A percentile compares a stretch with the other conserved stretches of the same genome.
Conservation (phyloP, 2,888 invertebrate genomes). For the Busseola fusca region DNA sequence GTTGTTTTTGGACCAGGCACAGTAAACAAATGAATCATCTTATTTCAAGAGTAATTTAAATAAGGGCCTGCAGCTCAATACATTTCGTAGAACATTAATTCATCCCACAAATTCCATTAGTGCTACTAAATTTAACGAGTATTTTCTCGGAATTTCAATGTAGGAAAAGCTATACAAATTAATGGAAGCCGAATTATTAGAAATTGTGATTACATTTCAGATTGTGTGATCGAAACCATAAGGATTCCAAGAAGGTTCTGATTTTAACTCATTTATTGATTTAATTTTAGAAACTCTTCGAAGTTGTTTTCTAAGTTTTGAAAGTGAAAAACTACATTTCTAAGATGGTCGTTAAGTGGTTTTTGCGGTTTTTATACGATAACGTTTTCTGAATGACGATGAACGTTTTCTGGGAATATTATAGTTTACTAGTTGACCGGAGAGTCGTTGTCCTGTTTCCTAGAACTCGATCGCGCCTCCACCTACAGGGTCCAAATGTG, state of each 20-base stretch:
- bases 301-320: neutral
- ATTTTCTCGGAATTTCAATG: slow-evolving; percentile 16
- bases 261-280: slow-evolving; percentile 1
- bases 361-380: neutral
- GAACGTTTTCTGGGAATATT: neutral
- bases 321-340: neutral
- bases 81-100: neutral
- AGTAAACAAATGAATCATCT: neutral
- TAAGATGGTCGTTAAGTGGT: neutral
- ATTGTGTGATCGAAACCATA: slow-evolving; percentile 2
- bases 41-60: neutral
- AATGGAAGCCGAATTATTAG: slow-evolving; percentile 27
- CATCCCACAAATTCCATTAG: neutral
- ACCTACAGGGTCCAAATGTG: neutral
- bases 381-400: neutral
- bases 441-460: no score
- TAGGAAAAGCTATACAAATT: slow-evolving; percentile 15
- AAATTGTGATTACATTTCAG: slow-evolving; percentile 25
- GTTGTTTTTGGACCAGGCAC: neutral
- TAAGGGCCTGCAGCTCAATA: neutral
- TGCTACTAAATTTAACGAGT: slow-evolving; percentile 2
- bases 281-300: slow-evolving; percentile 13
- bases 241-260: slow-evolving; percentile 14
- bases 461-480: no score
- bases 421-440: neutral